Evolutionary conservation across 2,888 invertebrate genomes (phyloP), one percentile per base, ranked within the genome.

Genomic region (Merodon equestris): DNA sequence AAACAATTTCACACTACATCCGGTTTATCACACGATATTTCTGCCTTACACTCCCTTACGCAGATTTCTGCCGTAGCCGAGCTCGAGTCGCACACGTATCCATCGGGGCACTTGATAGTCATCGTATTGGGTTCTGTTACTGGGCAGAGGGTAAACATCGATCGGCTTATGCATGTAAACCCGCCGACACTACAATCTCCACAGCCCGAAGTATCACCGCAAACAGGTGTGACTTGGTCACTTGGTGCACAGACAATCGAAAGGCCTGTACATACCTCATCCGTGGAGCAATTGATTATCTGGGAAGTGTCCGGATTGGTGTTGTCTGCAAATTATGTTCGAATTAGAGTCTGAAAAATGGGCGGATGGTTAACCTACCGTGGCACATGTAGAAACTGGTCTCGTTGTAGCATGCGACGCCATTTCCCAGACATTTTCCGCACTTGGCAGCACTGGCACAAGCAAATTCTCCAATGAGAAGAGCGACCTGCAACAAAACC

Each of bases 161-260:
- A 85, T 14, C 60, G 77, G 10, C 85, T 84, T n/a, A 84, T 84
- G 64, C 87, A 87, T 3, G 85, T 70, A 48, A 81, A 84, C 17
- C 34, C 68, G 0, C 27, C 27, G 1, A 10, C 0, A 10, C 34
- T 19, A 18, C 79, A 79, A 18, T 60, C 13, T 9, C 34, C 40
- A 12, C 79, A 79, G 0, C 12, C 2, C 13, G 13, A 15, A 0
- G 9, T 0, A 34, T 67, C 67, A 14, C 1, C 0, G 12, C 48
- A 0, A 5, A 19, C 15, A 70, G 40, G 14, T 1, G 14, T 4
- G 14, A 1, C 0, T 4, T 7, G 27, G 9, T 27, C 17, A 38
- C 5, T 14, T 14, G 45, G n/a, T 2, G 10, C 61, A 47, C 87
- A 87, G 2, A 84, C 57, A 0, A 17, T 3, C 1, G 47, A 61